These are phyloP conservation scores for Cheilosia vernalis DNA, from an alignment of 2,888 invertebrate species.

Conservation along the genomic window DNA sequence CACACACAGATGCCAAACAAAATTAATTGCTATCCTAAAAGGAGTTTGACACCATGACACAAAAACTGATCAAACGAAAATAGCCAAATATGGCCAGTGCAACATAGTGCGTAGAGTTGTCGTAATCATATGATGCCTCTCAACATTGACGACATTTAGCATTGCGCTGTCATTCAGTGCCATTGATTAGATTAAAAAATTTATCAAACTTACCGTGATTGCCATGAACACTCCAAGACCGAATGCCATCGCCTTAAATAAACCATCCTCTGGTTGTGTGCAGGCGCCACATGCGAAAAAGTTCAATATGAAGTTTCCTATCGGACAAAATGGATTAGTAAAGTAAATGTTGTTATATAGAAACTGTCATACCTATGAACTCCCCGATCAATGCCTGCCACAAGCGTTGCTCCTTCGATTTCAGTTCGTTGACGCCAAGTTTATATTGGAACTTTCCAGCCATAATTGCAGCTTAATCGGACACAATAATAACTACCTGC, in stretches of 20 bases:
- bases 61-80: constrained; percentile 7
- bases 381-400: constrained; percentile 94
- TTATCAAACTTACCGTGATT: constrained; percentile 87
- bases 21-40: constrained; percentile 14
- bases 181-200: neutral
- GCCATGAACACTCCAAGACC: constrained; percentile 93
- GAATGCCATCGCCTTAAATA: constrained; percentile 91
- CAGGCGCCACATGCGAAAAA: constrained; percentile 95
- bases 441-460: constrained; percentile 86
- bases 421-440: constrained; percentile 89
- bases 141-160: neutral
- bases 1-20: neutral
- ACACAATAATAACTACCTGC: neutral
- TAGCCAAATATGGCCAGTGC: constrained; percentile 26
- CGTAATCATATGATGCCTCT: constrained; percentile 6
- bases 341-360: neutral
- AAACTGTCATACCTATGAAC: constrained; percentile 86
- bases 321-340: neutral
- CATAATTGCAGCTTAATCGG: constrained; percentile 76
- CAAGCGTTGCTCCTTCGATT: constrained; percentile 87
- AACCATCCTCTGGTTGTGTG: constrained; percentile 84
- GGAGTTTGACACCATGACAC: constrained; percentile 5
- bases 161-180: neutral
- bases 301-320: constrained; percentile 92
- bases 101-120: constrained; percentile 25